phyloP scores from a whole-genome alignment of 2,113 vertebrate species.

The Takifugu flavidus region DNA sequence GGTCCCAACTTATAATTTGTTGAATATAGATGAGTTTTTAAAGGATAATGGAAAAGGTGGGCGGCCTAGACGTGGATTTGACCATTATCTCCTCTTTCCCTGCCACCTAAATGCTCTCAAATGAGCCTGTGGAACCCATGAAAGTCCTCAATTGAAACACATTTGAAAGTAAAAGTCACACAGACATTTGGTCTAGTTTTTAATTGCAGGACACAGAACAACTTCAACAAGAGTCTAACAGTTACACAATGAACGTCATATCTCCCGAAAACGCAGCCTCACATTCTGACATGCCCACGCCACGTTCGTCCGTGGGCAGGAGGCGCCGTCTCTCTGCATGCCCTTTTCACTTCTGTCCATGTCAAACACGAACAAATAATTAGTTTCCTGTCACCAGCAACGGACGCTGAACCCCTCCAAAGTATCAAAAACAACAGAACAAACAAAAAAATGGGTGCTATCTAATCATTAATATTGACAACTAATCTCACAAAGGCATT shows the following conservation, averaged over 20 bases:
- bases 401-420: constrained; percentile 3
- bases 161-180: constrained; percentile 10
- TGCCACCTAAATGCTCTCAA: too few species aligned
- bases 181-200: constrained; percentile 53
- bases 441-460: constrained; percentile 5
- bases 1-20: too few species aligned
- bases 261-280: constrained; percentile 5
- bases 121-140: background rate
- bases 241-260: constrained; percentile 35
- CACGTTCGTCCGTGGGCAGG: too few species aligned
- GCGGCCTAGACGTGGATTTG: too few species aligned
- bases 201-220: constrained; percentile 51
- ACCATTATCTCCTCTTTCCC: too few species aligned
- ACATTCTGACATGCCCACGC: too few species aligned
- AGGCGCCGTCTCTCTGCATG: too few species aligned
- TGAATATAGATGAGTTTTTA: too few species aligned
- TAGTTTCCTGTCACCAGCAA: constrained; percentile 21
- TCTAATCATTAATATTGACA: constrained; percentile 20
- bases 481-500: constrained; percentile 3
- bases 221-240: constrained; percentile 44
- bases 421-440: constrained; percentile 6
- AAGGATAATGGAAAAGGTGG: too few species aligned
- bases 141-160: constrained; percentile 26
- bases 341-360: too few species aligned
- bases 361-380: constrained; percentile 33